These are phyloP conservation scores for Agapostemon virescens DNA, from an alignment of 2,888 invertebrate species.

Conservation along the genomic window DNA sequence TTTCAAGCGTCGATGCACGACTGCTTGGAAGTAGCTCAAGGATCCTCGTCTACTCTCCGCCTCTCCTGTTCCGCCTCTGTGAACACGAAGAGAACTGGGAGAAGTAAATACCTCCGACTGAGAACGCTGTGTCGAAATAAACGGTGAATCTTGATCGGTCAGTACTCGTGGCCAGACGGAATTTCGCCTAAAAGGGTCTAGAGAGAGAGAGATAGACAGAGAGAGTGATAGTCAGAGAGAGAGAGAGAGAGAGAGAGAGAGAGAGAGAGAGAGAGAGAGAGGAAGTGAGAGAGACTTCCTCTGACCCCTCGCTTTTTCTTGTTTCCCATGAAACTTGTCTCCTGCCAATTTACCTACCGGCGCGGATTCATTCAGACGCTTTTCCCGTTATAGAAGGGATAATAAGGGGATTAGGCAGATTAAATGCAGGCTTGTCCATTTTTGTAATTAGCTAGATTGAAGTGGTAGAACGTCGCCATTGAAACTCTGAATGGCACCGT, in stretches of 20 bases:
- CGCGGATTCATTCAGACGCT: neutral
- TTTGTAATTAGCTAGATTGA: constrained; percentile 7
- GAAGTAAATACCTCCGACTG: constrained; percentile 36
- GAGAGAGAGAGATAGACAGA: too few relatives aligned
- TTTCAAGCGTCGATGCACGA: constrained; percentile 62
- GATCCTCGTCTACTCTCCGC: constrained; percentile 55
- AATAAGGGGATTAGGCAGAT: constrained; percentile 4
- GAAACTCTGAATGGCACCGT: neutral
- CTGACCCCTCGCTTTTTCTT: neutral
- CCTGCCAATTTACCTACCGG: neutral
- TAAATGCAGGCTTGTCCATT: neutral
- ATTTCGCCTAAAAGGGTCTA: neutral
- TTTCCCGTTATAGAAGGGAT: neutral
- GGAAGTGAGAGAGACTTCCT: neutral
- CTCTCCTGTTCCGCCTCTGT: constrained; percentile 35
- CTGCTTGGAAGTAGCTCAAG: constrained; percentile 56
- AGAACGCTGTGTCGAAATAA: constrained; percentile 46
- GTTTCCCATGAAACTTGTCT: constrained; percentile 1
- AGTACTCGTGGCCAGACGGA: constrained; percentile 10
- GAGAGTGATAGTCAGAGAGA: too few relatives aligned
- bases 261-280: neutral
- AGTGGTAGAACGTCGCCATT: neutral
- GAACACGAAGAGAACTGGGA: constrained; percentile 25
- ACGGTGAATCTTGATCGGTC: constrained; percentile 52
- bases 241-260: neutral